Percentiles rank a stretch among this genome's conserved stretches.
These are phyloP conservation scores for Heliocidaris erythrogramma DNA, from an alignment of 35 echinoderm and acorn worm species.

Conservation along the genomic window DNA sequence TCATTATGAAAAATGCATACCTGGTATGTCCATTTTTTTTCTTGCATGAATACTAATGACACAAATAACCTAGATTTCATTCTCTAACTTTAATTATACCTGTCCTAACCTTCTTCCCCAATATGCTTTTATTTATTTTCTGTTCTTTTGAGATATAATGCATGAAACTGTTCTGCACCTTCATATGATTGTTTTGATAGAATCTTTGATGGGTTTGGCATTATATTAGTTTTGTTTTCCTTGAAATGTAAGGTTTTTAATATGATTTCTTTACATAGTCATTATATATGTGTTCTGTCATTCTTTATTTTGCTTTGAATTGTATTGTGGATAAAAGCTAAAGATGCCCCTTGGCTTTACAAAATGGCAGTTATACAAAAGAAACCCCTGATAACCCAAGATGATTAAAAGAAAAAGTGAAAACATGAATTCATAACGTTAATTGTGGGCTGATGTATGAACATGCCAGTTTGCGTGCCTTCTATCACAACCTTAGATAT, in stretches of 20 bases:
- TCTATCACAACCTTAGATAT: too few species aligned
- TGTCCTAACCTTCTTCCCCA: neutral
- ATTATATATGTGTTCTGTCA: neutral
- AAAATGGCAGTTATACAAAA: neutral
- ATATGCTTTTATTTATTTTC: neutral
- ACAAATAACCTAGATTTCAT: neutral
- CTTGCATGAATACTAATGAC: neutral
- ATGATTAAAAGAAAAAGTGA: neutral
- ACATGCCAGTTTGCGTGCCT: neutral
- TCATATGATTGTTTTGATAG: neutral
- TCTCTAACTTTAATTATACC: neutral
- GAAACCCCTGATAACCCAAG: neutral
- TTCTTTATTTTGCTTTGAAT: neutral
- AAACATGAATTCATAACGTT: neutral
- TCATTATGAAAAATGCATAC: neutral
- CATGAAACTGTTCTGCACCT: neutral
- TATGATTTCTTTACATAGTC: neutral
- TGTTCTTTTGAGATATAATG: neutral
- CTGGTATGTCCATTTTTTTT: neutral
- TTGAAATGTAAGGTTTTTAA: neutral
- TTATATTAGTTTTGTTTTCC: neutral
- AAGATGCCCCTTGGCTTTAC: neutral
- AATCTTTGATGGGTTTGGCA: neutral
- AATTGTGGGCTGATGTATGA: neutral
- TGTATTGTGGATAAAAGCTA: neutral